These are phyloP conservation scores for Pagrus major DNA, from an alignment of 2,113 vertebrate genomes.

Conservation along the genomic window DNA sequence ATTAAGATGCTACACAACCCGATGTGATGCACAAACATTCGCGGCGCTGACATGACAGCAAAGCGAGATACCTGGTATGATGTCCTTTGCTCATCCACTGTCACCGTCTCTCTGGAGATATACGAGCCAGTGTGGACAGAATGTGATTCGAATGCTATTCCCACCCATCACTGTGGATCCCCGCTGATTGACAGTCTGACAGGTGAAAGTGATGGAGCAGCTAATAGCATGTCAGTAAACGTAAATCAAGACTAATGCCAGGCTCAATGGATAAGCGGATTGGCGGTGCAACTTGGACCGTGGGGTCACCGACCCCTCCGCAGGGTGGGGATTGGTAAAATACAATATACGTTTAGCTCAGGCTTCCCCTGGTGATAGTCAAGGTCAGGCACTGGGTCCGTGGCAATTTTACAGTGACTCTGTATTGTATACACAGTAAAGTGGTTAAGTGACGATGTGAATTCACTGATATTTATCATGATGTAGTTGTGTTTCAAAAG, in stretches of 20 bases:
- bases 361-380: slow-evolving; percentile 41
- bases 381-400: slow-evolving; percentile 58
- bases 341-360: slow-evolving; percentile 52
- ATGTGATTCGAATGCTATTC: slow-evolving; percentile 63
- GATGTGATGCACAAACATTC: slow-evolving; percentile 37
- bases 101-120: slow-evolving; percentile 58
- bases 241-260: slow-evolving; percentile 80
- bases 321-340: slow-evolving; percentile 55
- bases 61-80: slow-evolving; percentile 62
- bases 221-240: slow-evolving; percentile 81
- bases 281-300: slow-evolving; percentile 42
- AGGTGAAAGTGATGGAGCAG: slow-evolving; percentile 80
- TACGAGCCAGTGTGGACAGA: slow-evolving; percentile 54
- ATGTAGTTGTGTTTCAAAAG: neutral
- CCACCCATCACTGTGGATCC: slow-evolving; percentile 68
- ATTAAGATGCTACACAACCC: slow-evolving; percentile 51
- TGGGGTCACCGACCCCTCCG: slow-evolving; percentile 59
- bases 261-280: slow-evolving; percentile 62
- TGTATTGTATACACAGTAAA: slow-evolving; percentile 2
- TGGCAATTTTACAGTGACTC: slow-evolving; percentile 15
- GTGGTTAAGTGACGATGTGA: neutral
- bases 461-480: neutral
- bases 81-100: slow-evolving; percentile 68
- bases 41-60: slow-evolving; percentile 49
- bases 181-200: slow-evolving; percentile 80